These are phyloP conservation scores for Solenopsis invicta DNA, from an alignment of 1,140 invertebrate genomes.

Conservation along the genomic window DNA sequence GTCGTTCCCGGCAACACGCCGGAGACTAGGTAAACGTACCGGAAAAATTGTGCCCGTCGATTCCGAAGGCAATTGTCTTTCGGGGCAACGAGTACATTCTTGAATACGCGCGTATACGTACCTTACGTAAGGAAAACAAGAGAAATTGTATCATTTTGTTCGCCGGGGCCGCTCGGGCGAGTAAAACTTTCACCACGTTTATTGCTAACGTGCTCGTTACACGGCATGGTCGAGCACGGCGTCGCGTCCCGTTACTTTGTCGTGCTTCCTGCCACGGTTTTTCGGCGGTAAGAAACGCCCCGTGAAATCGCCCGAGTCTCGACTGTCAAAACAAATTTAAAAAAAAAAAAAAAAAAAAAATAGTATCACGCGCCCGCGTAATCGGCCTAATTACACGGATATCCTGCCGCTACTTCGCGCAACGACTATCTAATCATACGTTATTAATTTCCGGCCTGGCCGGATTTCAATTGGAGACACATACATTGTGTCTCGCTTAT, in stretches of 20 bases:
- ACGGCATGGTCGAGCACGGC: slow-evolving; percentile 50
- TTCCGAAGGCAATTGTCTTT: not conserved
- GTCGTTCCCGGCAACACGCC: not conserved
- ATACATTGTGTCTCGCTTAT: slow-evolving; percentile 12
- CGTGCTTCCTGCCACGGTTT: slow-evolving; percentile 40
- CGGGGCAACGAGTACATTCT: not conserved
- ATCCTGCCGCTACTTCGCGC: not conserved
- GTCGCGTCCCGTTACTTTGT: slow-evolving; percentile 46
- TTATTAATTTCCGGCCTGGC: slow-evolving; percentile 36
- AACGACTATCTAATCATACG: not conserved
- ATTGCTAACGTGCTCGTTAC: slow-evolving; percentile 68
- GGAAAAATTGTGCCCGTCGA: slow-evolving; percentile 1
- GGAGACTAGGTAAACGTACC: not conserved
- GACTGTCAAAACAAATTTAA: too few species aligned
- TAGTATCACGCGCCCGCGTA: not conserved
- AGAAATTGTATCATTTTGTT: slow-evolving; percentile 79
- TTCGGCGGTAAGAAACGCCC: slow-evolving; percentile 50
- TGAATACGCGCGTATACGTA: not conserved
- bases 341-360: not conserved
- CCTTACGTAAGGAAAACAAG: slow-evolving; percentile 75
- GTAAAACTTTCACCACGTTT: slow-evolving; percentile 79
- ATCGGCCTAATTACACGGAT: not conserved
- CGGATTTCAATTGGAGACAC: slow-evolving; percentile 30
- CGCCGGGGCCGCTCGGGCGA: slow-evolving; percentile 44
- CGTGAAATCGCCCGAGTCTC: slow-evolving; percentile 6